Percentiles rank a stretch among this genome's conserved stretches.
Evolutionary conservation across 1,140 invertebrate species (phyloP).

Genomic region (Arion vulgaris): DNA sequence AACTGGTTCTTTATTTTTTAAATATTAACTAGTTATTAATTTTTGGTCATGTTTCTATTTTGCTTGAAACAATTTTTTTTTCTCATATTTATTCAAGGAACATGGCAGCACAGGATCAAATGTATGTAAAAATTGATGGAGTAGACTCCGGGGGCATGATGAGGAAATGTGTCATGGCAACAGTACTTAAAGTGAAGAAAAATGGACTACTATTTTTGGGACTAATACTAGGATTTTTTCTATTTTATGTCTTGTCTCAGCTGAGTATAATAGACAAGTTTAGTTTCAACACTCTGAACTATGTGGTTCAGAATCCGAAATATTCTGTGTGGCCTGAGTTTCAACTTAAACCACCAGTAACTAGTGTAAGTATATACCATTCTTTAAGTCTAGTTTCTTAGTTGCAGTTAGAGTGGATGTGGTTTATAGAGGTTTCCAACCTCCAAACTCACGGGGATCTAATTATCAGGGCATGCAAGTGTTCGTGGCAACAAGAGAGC

Average conservation of each 20-base stretch:
- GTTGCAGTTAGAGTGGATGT: too few species aligned
- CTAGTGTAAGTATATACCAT: slow-evolving; percentile 16
- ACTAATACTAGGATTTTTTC: not conserved
- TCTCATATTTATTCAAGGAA: not conserved
- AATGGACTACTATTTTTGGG: not conserved
- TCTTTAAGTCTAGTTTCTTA: too few species aligned
- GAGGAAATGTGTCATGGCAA: not conserved
- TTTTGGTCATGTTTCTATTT: too few species aligned
- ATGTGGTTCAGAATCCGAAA: not conserved
- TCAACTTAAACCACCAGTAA: not conserved
- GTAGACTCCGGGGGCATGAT: not conserved
- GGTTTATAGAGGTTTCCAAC: too few species aligned
- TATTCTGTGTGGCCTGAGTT: slow-evolving; percentile 32
- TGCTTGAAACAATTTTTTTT: not conserved
- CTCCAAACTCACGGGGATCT: too few species aligned
- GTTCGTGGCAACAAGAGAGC: too few species aligned
- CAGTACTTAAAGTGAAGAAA: not conserved
- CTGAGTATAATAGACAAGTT: not conserved
- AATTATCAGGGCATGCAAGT: too few species aligned
- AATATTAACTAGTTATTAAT: too few species aligned
- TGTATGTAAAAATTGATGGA: not conserved
- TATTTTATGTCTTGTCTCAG: not conserved
- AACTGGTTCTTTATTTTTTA: too few species aligned
- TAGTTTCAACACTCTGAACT: not conserved
- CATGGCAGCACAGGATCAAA: not conserved